phyloP scores from a whole-genome alignment of 2,797 vertebrate genomes.

The Pangasius sanitwongsei region DNA sequence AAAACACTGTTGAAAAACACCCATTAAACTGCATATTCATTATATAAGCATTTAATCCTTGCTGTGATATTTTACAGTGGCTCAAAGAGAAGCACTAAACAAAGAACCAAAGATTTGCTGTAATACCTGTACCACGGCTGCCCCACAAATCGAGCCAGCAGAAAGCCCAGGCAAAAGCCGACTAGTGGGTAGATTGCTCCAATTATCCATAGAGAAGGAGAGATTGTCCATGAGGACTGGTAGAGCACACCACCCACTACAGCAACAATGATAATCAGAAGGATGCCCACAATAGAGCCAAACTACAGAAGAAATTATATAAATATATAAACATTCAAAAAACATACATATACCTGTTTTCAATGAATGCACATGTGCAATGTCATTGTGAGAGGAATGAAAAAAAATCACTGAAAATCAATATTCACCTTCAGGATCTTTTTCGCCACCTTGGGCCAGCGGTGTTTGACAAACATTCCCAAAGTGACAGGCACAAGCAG shows the following conservation, averaged over 20 bases:
- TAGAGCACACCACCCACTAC: constrained; percentile 91
- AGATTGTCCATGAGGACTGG: constrained; percentile 88
- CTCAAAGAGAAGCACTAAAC: not conserved
- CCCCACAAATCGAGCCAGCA: constrained; percentile 83
- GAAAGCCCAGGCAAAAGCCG: constrained; percentile 85
- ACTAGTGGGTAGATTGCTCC: constrained; percentile 88
- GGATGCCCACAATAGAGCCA: constrained; percentile 82
- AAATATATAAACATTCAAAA: not conserved
- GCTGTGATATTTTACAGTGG: not conserved
- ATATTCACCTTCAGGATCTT: constrained; percentile 87
- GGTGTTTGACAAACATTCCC: constrained; percentile 85
- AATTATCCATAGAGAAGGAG: constrained; percentile 88
- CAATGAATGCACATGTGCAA: not conserved
- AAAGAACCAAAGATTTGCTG: not conserved
- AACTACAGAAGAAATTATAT: constrained; percentile 70
- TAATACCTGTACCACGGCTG: constrained; percentile 88
- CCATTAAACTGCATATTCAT: not conserved
- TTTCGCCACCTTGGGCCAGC: constrained; percentile 83
- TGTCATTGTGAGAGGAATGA: not conserved
- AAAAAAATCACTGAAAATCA: not conserved
- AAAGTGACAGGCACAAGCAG: constrained; percentile 83
- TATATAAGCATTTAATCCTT: not conserved
- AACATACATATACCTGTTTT: not conserved
- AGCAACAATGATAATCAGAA: constrained; percentile 84
- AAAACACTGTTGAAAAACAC: not conserved